Evolutionary conservation across 2,797 vertebrate genomes (phyloP).

Genomic region (Chelon auratus): DNA sequence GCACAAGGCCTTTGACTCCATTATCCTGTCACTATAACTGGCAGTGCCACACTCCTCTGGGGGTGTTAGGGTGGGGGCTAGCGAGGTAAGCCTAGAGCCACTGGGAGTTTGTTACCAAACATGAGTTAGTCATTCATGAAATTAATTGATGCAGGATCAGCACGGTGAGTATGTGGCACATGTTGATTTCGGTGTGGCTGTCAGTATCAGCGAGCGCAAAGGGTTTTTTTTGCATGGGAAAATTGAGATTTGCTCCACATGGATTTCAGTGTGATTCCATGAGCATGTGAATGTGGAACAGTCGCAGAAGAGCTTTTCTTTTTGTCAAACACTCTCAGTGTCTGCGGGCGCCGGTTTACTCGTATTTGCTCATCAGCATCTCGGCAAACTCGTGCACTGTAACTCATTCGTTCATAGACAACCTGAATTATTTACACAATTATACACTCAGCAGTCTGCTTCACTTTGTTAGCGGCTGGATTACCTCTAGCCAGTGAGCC

Average conservation of each 20-base stretch:
- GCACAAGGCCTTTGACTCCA: conserved; percentile 65
- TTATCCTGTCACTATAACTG: conserved; percentile 74
- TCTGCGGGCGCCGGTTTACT: conserved; percentile 30
- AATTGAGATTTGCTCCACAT: background rate
- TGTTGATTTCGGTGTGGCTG: conserved; percentile 53
- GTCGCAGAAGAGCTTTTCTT: conserved; percentile 15
- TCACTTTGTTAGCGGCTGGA: conserved; percentile 73
- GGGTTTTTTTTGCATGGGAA: conserved; percentile 11
- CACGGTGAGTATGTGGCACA: conserved; percentile 62
- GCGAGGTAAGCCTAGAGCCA: conserved; percentile 71
- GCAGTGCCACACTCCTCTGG: conserved; percentile 52
- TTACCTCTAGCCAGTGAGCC: conserved; percentile 66
- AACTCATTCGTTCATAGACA: conserved; percentile 60
- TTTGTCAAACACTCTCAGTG: conserved; percentile 29
- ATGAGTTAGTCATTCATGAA: conserved; percentile 85
- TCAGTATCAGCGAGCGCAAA: conserved; percentile 52
- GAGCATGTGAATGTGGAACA: conserved; percentile 18
- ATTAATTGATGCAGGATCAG: conserved; percentile 82
- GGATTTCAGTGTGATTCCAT: conserved; percentile 10
- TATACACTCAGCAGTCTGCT: conserved; percentile 68
- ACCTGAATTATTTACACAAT: conserved; percentile 74
- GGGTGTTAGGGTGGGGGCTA: conserved; percentile 41
- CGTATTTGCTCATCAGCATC: conserved; percentile 49
- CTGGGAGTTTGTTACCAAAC: conserved; percentile 82
- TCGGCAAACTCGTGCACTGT: conserved; percentile 26